Evolutionary conservation across 2,888 invertebrate species (phyloP), one percentile per base, ranked within the genome.

Genomic region (Spatulosminthurus flaviceps): DNA sequence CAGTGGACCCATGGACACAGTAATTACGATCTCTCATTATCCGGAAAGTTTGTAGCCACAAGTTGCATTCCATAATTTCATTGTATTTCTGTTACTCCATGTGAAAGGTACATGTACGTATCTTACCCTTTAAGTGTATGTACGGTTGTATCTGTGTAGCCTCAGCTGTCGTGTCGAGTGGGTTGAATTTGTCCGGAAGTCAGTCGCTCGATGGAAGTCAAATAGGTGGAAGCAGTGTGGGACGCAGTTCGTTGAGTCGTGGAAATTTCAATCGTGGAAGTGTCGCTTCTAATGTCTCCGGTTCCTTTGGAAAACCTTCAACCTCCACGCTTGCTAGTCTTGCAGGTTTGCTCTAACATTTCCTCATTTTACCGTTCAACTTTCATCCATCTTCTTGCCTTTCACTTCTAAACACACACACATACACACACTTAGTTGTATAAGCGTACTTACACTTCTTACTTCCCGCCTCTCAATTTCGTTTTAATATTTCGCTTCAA

Each of bases 241-340:
- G 93, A 88, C 88, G 89, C 79, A 89, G 90, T 21, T 89, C 89
- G 9, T 86, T 88, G 88, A 91, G 92, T 64, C 69, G 85, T 41
- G 84, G 85, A 78, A 85, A 84, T 43, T 93, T 93, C 22, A 95
- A 94, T 81, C 90, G 95, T 29, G 94, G 94, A 66, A 95, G 95
- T 83, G 88, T 95, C 76, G 93, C 93, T 0, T 94, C 94, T 0
- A 93, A 94, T 60, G 87, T 88, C 5, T 88, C 88, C 75, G 88
- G 88, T 1, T 86, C 87, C 22, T 87, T 88, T 72, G 94, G 95
- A 77, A 97, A 97, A 87, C 96, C 96, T 0, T 93, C 95, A 0
- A 93, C 94, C 66, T 93, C 95, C 0, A 95, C 95, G 0, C 88
- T 96, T 21, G 94, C 93, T 0, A 94, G 94, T 76, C 89, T 97